Evolutionary conservation across 37 sponge, comb jelly and placozoan species (phyloP), one percentile per base, ranked within the genome.

Genomic region (Haliclona indistincta): DNA sequence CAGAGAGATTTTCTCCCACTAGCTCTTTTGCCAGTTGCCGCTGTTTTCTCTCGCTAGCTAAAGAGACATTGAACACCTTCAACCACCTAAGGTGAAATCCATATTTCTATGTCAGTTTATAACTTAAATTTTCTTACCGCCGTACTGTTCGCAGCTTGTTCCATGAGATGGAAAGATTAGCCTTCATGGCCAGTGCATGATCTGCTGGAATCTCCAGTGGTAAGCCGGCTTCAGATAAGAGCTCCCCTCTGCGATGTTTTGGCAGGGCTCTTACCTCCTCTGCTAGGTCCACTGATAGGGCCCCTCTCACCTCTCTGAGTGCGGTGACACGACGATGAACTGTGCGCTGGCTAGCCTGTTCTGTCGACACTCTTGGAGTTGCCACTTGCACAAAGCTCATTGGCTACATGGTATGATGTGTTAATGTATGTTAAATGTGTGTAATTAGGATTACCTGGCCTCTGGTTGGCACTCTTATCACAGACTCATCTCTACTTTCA

Each of bases 161-260:
- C 79, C 79, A 78, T 3, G 79, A 43, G 1, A 78, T 29, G 20
- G n/a, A 3, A 13, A 78, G 69, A 35, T 78, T 43, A 39, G 79
- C 68, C 35, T 78, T 78, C 43, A 78, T 47, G n/a, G 79, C 79
- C 2, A 78, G 58, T 22, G 43, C 38, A 4, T 39, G 43, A 29
- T 78, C 68, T 1, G 56, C 58, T 66, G 79, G 79, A 11, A 75
- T 75, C 22, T 47, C n/a, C 3, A 75, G 28, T 15, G 52, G 76
- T 47, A 75, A 26, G 36, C 53, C 22, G 15, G 52, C 22, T 5
- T 62, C 53, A 4, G 43, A 17, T 37, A 62, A 32, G 2, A 36
- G 4, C 26, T 4, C 32, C 51, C 45, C 7, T 52, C 70, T 41
- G n/a, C n/a, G n/a, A n/a, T n/a, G n/a, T n/a, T n/a, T n/a, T n/a